Conservation (phyloP, 1,140 invertebrate genomes). For the Phymorhynchus buccinoides region DNA sequence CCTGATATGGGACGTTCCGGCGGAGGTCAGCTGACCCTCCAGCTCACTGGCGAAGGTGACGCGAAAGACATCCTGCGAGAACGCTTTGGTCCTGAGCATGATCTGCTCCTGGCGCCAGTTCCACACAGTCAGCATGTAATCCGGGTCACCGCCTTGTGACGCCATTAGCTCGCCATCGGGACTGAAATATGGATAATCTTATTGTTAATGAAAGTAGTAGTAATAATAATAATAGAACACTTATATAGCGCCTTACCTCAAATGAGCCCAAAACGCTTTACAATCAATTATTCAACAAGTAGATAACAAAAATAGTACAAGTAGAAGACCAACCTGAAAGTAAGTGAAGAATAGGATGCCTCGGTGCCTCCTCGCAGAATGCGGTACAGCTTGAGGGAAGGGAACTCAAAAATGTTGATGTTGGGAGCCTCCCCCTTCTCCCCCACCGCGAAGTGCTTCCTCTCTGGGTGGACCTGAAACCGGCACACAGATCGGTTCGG, state of each 20-base stretch:
- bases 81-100: conserved; percentile 84
- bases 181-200: no score
- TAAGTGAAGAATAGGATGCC: conserved; percentile 81
- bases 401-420: conserved; percentile 89
- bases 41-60: conserved; percentile 86
- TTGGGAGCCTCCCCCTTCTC: conserved; percentile 81
- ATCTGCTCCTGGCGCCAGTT: conserved; percentile 85
- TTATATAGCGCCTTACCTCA: no score
- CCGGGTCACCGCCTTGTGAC: conserved; percentile 87
- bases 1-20: conserved; percentile 87
- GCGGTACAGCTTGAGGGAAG: conserved; percentile 81
- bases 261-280: no score
- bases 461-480: conserved; percentile 77
- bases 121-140: conserved; percentile 91
- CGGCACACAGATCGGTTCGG: background rate
- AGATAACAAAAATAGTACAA: no score
- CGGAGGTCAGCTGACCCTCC: conserved; percentile 83
- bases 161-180: conserved; percentile 84
- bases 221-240: background rate
- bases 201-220: no score
- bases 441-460: conserved; percentile 85
- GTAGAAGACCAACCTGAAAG: conserved; percentile 82
- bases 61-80: conserved; percentile 82
- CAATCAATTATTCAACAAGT: no score
- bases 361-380: conserved; percentile 84